phyloP scores from a whole-genome alignment of 1,140 invertebrate genomes.

The Drosophila mayri region DNA sequence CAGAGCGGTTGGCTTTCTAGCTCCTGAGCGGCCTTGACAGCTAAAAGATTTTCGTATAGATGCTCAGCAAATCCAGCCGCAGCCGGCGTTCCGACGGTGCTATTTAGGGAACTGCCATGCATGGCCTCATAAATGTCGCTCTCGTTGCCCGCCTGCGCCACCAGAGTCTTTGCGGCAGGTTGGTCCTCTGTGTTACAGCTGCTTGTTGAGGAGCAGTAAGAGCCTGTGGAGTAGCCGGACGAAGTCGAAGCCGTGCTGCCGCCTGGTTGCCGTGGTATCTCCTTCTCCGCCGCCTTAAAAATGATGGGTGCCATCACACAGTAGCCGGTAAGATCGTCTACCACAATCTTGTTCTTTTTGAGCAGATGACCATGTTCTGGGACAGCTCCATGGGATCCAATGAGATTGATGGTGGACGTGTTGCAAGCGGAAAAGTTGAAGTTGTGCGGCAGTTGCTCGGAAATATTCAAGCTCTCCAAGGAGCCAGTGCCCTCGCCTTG shows the following conservation, averaged over 20 bases:
- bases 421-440: constrained; percentile 83
- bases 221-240: constrained; percentile 78
- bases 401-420: constrained; percentile 78
- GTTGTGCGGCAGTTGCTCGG: constrained; percentile 73
- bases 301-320: constrained; percentile 84
- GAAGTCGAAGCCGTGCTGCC: constrained; percentile 70
- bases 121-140: constrained; percentile 76
- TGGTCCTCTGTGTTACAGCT: constrained; percentile 71
- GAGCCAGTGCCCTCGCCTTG: constrained; percentile 48
- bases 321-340: constrained; percentile 79
- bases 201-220: constrained; percentile 71
- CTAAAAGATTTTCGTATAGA: constrained; percentile 76
- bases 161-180: constrained; percentile 9
- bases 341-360: constrained; percentile 67
- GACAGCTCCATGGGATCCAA: constrained; percentile 75
- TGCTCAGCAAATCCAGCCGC: constrained; percentile 64
- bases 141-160: constrained; percentile 47
- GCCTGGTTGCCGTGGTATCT: constrained; percentile 24
- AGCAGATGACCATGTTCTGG: constrained; percentile 15
- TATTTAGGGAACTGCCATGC: constrained; percentile 50
- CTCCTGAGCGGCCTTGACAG: constrained; percentile 76
- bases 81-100: constrained; percentile 22
- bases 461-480: constrained; percentile 74
- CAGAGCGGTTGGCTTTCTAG: constrained; percentile 50
- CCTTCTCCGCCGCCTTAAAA: constrained; percentile 39